Conservation (phyloP, 2,113 vertebrate species). For the Clarias gariepinus region DNA sequence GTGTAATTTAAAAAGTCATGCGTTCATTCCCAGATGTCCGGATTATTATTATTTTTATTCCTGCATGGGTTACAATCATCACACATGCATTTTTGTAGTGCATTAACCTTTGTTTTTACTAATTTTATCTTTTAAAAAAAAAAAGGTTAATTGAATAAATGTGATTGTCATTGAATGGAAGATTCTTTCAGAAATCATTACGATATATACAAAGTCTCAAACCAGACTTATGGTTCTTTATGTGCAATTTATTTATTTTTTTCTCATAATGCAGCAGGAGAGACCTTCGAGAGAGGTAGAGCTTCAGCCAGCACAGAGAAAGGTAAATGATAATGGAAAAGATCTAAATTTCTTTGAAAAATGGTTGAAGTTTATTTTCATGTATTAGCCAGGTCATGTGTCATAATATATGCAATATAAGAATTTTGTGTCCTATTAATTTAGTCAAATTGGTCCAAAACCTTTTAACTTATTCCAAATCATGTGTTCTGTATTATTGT, state of each 20-base stretch:
- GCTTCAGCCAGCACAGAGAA: conserved; percentile 69
- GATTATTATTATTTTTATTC: not conserved
- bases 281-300: conserved; percentile 68
- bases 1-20: too few species aligned
- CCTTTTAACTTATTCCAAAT: not conserved
- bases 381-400: not conserved
- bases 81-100: not conserved
- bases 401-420: not conserved
- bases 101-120: not conserved
- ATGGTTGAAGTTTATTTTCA: not conserved
- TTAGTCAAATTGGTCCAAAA: not conserved
- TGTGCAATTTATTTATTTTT: conserved; percentile 13
- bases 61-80: not conserved
- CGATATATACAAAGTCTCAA: not conserved
- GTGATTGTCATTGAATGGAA: not conserved
- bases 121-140: too few species aligned
- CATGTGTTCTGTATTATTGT: not conserved
- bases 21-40: not conserved
- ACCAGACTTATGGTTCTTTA: not conserved
- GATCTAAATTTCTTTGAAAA: not conserved
- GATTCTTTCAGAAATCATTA: not conserved
- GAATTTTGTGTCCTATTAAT: not conserved
- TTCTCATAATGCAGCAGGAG: conserved; percentile 64
- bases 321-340: conserved; percentile 63
- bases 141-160: not conserved